These are phyloP conservation scores for Myripristis jacobus DNA, from an alignment of 2,797 vertebrate species.

Conservation along the genomic window DNA sequence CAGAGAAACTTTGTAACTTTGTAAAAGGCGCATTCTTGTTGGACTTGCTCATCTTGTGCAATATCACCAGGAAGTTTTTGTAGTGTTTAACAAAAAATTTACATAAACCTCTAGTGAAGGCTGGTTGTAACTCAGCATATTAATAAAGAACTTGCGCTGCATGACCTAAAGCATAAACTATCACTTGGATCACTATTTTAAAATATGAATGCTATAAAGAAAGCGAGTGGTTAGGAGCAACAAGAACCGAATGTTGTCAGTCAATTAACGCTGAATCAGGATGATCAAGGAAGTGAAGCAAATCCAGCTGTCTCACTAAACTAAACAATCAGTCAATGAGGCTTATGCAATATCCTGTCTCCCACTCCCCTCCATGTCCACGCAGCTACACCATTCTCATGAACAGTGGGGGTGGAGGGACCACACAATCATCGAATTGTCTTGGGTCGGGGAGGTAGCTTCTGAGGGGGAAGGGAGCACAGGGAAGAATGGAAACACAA, in stretches of 20 bases:
- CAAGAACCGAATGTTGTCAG: conserved; percentile 4
- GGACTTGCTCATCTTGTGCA: not conserved
- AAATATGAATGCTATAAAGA: not conserved
- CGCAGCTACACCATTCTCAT: conserved; percentile 56
- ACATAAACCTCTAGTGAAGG: not conserved
- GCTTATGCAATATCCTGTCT: conserved; percentile 81
- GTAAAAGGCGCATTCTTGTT: not conserved
- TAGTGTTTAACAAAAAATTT: not conserved
- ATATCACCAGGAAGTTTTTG: not conserved
- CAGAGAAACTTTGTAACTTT: not conserved
- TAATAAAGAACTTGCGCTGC: not conserved
- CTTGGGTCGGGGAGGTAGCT: conserved; percentile 61
- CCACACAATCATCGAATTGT: conserved; percentile 79
- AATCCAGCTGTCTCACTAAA: conserved; percentile 70
- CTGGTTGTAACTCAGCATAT: not conserved
- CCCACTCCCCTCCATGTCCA: conserved; percentile 66
- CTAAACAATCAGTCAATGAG: conserved; percentile 66
- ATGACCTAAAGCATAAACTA: not conserved
- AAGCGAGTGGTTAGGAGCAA: conserved; percentile 3
- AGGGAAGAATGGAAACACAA: conserved; percentile 73
- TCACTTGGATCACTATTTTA: not conserved
- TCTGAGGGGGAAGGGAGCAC: conserved; percentile 65
- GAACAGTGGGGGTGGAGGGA: conserved; percentile 72
- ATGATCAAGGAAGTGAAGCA: conserved; percentile 52
- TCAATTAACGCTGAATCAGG: conserved; percentile 40